Evolutionary conservation across 2,888 invertebrate genomes (phyloP).

Genomic region (Carterocephalus palaemon): DNA sequence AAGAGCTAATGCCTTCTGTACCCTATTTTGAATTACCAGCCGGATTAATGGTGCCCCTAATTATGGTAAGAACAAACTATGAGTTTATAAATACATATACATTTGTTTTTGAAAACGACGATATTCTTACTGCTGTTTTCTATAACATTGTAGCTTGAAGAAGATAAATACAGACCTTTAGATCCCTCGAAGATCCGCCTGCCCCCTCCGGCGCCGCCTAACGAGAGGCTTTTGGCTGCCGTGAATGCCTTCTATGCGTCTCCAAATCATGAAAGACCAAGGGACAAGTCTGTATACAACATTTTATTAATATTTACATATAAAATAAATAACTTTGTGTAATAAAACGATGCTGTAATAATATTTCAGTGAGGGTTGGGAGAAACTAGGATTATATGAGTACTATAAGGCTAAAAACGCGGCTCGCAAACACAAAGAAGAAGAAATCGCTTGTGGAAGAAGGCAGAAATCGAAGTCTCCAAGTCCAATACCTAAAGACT

Average conservation of each 20-base stretch:
- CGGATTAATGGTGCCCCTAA: constrained; percentile 97
- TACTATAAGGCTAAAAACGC: constrained; percentile 98
- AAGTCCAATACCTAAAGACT: constrained; percentile 86
- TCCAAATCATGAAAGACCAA: constrained; percentile 95
- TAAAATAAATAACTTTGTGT: neutral
- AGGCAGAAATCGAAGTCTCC: constrained; percentile 87
- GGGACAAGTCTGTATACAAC: constrained; percentile 85
- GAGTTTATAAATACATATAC: neutral
- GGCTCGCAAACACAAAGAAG: constrained; percentile 92
- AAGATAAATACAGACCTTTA: constrained; percentile 92
- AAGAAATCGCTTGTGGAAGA: constrained; percentile 85
- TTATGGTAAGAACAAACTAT: constrained; percentile 81
- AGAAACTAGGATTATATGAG: constrained; percentile 97
- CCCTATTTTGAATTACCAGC: constrained; percentile 99
- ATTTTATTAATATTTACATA: neutral
- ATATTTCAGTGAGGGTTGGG: constrained; percentile 94
- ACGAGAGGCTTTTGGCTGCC: constrained; percentile 93
- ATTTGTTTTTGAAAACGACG: neutral
- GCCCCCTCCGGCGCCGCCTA: constrained; percentile 97
- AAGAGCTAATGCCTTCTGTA: constrained; percentile 91
- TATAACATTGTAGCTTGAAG: constrained; percentile 82
- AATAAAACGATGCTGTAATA: neutral
- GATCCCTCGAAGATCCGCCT: constrained; percentile 94
- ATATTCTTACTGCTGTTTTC: constrained; percentile 15
- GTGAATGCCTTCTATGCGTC: constrained; percentile 97